A percentile compares a stretch with the other conserved stretches of the same genome.
Conservation (phyloP, 2,113 vertebrate genomes). For the Epinephelus cyanopodus region DNA sequence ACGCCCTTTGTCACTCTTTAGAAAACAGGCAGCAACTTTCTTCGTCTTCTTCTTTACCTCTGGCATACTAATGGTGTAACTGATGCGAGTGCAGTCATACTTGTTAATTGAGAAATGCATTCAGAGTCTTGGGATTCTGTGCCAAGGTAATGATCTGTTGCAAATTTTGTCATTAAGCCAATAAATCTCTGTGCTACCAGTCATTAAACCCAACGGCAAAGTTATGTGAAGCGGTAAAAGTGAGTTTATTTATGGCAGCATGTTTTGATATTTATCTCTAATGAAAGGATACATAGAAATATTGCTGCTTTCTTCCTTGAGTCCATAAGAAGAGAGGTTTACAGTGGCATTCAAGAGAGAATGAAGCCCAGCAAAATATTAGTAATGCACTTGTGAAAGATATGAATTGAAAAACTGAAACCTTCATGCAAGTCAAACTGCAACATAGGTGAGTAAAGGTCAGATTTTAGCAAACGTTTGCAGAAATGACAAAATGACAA, state of each 20-base stretch:
- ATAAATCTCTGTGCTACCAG: conserved; percentile 67
- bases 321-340: not conserved
- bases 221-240: conserved; percentile 41
- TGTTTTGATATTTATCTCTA: conserved; percentile 22
- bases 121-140: conserved; percentile 44
- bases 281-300: not conserved
- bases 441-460: not conserved
- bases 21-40: not conserved
- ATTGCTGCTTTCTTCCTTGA: not conserved
- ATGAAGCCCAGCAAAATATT: not conserved
- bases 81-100: conserved; percentile 12
- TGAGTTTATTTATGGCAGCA: conserved; percentile 48
- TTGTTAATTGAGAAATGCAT: conserved; percentile 63
- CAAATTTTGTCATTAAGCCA: conserved; percentile 72
- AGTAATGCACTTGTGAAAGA: not conserved
- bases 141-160: conserved; percentile 78
- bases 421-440: not conserved
- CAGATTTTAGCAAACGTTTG: not conserved
- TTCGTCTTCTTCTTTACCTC: not conserved
- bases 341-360: not conserved
- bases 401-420: not conserved
- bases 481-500: not conserved
- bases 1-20: not conserved
- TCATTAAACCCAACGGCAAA: conserved; percentile 72
- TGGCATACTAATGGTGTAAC: conserved; percentile 42